Percentiles rank a stretch among this genome's conserved stretches.
phyloP scores from a whole-genome alignment of 1,140 invertebrate species.

The Lepeophtheirus salmonis region DNA sequence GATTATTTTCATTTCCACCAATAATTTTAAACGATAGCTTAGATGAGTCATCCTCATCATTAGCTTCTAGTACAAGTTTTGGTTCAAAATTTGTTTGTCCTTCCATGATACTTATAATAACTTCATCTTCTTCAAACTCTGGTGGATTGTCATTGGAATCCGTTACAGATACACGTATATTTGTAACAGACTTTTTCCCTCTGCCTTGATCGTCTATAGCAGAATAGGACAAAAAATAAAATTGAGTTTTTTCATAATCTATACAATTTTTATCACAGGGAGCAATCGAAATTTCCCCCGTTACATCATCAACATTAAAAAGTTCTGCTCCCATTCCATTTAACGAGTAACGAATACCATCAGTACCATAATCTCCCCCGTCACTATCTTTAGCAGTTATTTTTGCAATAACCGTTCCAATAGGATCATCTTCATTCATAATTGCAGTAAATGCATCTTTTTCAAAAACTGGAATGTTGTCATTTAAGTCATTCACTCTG shows the following conservation, averaged over 20 bases:
- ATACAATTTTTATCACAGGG: constrained; percentile 50
- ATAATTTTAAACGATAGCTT: constrained; percentile 53
- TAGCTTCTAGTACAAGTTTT: constrained; percentile 35
- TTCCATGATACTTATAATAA: constrained; percentile 1
- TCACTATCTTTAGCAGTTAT: constrained; percentile 65
- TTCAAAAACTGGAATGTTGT: constrained; percentile 62
- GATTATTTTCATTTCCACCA: constrained; percentile 38
- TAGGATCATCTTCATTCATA: constrained; percentile 48
- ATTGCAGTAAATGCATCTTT: constrained; percentile 46
- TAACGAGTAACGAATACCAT: constrained; percentile 61
- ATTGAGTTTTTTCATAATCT: constrained; percentile 61
- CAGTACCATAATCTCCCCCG: constrained; percentile 51
- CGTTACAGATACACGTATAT: constrained; percentile 48
- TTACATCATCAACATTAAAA: constrained; percentile 56
- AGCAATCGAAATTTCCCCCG: constrained; percentile 60
- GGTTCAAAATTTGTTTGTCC: constrained; percentile 9
- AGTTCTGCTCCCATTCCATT: constrained; percentile 61
- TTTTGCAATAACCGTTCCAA: constrained; percentile 47
- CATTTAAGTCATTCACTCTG: constrained; percentile 64
- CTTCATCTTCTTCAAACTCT: constrained; percentile 1
- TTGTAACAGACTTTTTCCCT: constrained; percentile 50
- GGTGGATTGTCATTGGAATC: constrained; percentile 18
- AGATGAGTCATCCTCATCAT: constrained; percentile 57
- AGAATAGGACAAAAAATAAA: constrained; percentile 53
- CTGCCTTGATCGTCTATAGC: constrained; percentile 63